Conservation (phyloP, 2,888 invertebrate genomes). For the Tipula unca region DNA sequence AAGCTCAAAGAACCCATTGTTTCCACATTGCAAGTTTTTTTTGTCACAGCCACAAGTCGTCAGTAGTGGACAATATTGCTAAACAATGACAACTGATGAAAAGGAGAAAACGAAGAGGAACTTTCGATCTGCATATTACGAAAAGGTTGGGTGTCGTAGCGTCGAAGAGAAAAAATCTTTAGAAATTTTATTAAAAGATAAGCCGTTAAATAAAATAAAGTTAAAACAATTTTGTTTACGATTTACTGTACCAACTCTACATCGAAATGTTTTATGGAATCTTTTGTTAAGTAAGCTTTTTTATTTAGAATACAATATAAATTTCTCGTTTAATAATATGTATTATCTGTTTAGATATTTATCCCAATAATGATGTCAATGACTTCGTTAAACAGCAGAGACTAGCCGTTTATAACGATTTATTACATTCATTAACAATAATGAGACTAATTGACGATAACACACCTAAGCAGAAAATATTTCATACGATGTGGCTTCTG, state of each 20-base stretch:
- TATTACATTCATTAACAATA: conserved; percentile 58
- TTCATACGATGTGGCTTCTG: conserved; percentile 72
- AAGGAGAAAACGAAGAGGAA: conserved; percentile 49
- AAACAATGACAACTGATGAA: conserved; percentile 48
- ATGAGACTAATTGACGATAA: conserved; percentile 56
- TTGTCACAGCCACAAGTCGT: no score
- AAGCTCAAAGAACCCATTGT: no score
- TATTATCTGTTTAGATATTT: background rate
- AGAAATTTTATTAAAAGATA: conserved; percentile 80
- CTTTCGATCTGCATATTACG: conserved; percentile 74
- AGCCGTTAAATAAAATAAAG: conserved; percentile 67
- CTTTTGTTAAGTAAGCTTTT: conserved; percentile 58
- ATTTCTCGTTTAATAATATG: background rate
- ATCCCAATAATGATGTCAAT: conserved; percentile 49
- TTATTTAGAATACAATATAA: background rate
- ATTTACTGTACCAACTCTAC: conserved; percentile 73
- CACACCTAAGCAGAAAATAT: conserved; percentile 57
- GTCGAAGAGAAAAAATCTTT: conserved; percentile 86
- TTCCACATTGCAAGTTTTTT: no score
- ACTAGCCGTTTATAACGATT: conserved; percentile 63
- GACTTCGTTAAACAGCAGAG: conserved; percentile 67
- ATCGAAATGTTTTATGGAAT: conserved; percentile 74
- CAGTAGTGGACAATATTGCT: no score
- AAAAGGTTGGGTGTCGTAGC: conserved; percentile 81
- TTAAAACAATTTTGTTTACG: conserved; percentile 76